Conservation (phyloP, 2,888 invertebrate species). For the Drosophila austrosaltans region DNA sequence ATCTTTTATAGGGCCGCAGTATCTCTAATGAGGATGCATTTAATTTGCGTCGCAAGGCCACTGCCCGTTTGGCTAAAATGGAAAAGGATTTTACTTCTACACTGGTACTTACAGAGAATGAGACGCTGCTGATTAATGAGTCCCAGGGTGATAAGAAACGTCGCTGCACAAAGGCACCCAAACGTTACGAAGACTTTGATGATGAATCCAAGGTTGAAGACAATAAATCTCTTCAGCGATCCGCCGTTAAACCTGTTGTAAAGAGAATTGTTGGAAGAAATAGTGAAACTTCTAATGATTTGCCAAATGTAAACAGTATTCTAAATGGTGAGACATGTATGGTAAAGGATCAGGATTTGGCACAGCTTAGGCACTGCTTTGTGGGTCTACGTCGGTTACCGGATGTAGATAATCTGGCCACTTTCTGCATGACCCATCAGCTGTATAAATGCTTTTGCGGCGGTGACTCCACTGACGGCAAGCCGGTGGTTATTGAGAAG, state of each 20-base stretch:
- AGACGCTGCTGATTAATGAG: slow-evolving; percentile 87
- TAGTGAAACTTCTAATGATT: slow-evolving; percentile 4
- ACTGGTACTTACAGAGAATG: slow-evolving; percentile 87
- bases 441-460: slow-evolving; percentile 88
- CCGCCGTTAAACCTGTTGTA: slow-evolving; percentile 38
- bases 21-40: slow-evolving; percentile 82
- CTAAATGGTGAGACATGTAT: slow-evolving; percentile 52
- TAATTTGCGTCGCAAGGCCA: slow-evolving; percentile 81
- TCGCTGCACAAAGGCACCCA: slow-evolving; percentile 86
- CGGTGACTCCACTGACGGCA: slow-evolving; percentile 81
- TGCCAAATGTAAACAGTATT: slow-evolving; percentile 9
- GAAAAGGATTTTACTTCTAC: slow-evolving; percentile 90
- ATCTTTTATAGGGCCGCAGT: slow-evolving; percentile 70
- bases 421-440: slow-evolving; percentile 88
- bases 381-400: slow-evolving; percentile 77
- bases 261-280: slow-evolving; percentile 38
- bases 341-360: slow-evolving; percentile 67
- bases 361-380: slow-evolving; percentile 76
- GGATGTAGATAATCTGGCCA: slow-evolving; percentile 84
- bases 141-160: slow-evolving; percentile 83
- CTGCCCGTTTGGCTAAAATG: slow-evolving; percentile 86
- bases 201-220: slow-evolving; percentile 75
- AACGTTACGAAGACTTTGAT: slow-evolving; percentile 85
- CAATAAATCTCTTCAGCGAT: slow-evolving; percentile 48
- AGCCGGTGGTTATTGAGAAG: slow-evolving; percentile 76